A percentile compares a stretch with the other conserved stretches of the same genome.
Conservation (phyloP, 2,797 vertebrate genomes). For the Gymnocypris eckloni region DNA sequence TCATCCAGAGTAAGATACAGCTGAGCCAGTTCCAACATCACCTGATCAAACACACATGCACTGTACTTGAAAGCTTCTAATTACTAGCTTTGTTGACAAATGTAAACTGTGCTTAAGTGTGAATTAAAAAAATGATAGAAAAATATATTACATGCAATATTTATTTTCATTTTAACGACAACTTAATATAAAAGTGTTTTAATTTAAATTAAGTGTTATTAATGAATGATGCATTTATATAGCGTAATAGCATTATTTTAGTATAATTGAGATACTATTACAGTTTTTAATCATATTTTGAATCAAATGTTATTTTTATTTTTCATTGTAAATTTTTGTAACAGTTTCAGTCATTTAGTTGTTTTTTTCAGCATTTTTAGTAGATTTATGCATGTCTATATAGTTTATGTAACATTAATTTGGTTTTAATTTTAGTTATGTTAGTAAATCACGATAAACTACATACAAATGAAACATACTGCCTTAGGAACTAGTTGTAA, state of each 20-base stretch:
- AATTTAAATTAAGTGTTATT: neutral
- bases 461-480: neutral
- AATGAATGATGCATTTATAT: no score
- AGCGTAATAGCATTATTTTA: neutral
- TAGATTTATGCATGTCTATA: neutral
- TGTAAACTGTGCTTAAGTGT: neutral
- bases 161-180: neutral
- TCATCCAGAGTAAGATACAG: conserved; percentile 92
- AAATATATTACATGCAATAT: neutral
- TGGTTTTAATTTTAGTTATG: neutral
- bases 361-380: no score
- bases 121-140: neutral
- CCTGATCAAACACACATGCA: conserved; percentile 72
- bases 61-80: neutral
- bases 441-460: neutral
- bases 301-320: neutral
- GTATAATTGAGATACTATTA: neutral
- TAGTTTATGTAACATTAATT: neutral
- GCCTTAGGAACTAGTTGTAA: neutral
- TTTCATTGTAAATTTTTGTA: neutral
- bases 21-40: conserved; percentile 93
- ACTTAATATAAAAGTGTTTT: neutral
- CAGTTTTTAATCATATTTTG: neutral
- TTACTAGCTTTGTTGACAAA: neutral
- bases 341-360: no score